Evolutionary conservation across 2,113 vertebrate species (phyloP), one percentile per base, ranked within the genome.

Genomic region (Syngnathus floridae): DNA sequence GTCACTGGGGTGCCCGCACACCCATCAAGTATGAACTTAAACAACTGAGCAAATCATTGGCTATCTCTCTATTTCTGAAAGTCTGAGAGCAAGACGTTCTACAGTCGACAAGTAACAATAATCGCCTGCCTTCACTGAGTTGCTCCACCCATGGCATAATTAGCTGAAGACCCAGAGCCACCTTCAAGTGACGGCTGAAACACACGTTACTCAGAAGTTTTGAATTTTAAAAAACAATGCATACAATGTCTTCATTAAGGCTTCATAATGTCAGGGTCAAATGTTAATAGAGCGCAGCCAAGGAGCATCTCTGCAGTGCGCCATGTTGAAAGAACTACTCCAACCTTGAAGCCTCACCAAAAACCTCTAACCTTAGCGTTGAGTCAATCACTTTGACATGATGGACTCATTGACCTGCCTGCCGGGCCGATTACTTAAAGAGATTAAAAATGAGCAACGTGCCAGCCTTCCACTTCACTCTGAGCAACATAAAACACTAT

Each of bases 361-460:
- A 77, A 79, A 31, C 62, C 67, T 67, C 72, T 66, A 65, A 60
- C 56, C 19, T 40, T 21, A 1, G 40, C 40, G 45, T 51, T 2
- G 57, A 65, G 82, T 84, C 74, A 38, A 76, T 87, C 72, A 57
- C 59, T 69, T 40, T 79, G 84, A 82, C 61, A 35, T 26, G 22
- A 38, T 10, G 22, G 21, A 22, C 21, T 76, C 74, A 71, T 82
- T 84, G 84, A 73, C 38, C 19, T 56, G 62, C 65, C 55, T 60
- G 77, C 71, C 73, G 66, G 65, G 69, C 71, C 49, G 60, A 84
- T 84, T 85, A 87, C 87, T 89, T 86, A 88, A 84, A 65, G 64
- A 84, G 84, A 90, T 90, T 90, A 87, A 19, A 88, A 90, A 80
- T 79, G 72, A 81, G 81, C 67, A 73, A 62, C 56, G 62, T 84